Percentiles rank a stretch among this genome's conserved stretches.
Evolutionary conservation across 2,797 vertebrate genomes (phyloP).

Genomic region (Gymnoscopelus microlampas): DNA sequence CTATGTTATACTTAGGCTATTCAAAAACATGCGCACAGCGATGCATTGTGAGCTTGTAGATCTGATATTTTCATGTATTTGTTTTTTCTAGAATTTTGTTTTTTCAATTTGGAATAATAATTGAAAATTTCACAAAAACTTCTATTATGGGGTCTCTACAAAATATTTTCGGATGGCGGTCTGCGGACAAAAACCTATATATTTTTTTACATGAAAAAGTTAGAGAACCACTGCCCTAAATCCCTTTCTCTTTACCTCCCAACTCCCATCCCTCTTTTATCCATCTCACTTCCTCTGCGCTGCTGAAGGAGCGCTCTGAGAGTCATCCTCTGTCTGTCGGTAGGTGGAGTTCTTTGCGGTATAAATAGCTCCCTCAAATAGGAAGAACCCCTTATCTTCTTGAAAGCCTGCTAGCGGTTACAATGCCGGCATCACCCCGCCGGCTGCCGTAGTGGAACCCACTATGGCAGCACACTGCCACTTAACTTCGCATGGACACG

Average conservation of each 20-base stretch:
- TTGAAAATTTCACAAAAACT: not conserved
- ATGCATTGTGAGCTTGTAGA: too few species aligned
- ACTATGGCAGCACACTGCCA: not conserved
- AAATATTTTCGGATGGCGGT: too few species aligned
- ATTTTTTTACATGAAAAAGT: too few species aligned
- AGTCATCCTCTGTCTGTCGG: too few species aligned
- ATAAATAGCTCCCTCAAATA: conserved; percentile 60
- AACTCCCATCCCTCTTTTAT: not conserved
- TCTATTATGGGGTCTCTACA: not conserved
- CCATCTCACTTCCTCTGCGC: not conserved
- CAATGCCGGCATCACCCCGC: conserved; percentile 9
- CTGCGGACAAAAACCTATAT: too few species aligned
- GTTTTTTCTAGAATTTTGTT: too few species aligned
- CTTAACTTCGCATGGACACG: not conserved
- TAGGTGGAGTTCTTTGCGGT: conserved; percentile 11
- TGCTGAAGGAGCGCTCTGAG: not conserved
- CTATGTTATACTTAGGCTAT: too few species aligned
- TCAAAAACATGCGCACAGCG: too few species aligned
- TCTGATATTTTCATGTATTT: too few species aligned
- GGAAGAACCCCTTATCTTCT: conserved; percentile 53
- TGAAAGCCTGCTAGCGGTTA: not conserved
- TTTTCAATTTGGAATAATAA: too few species aligned
- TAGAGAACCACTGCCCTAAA: not conserved
- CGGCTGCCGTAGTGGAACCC: not conserved
- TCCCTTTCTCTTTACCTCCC: not conserved